These are phyloP conservation scores for Rhinolophus sinicus DNA, from an alignment of 2,113 vertebrate genomes.

Conservation along the genomic window DNA sequence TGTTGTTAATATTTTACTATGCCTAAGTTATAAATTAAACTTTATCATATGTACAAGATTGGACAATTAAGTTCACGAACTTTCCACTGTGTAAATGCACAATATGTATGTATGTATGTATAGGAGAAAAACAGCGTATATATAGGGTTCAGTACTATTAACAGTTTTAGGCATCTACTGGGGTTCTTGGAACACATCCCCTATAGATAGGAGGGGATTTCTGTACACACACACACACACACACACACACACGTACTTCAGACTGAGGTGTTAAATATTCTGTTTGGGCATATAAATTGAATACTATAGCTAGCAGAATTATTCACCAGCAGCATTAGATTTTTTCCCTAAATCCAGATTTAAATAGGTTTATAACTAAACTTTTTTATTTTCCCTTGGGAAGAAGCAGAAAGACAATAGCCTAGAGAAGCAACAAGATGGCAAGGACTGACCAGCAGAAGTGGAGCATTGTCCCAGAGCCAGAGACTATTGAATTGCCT, in stretches of 20 bases:
- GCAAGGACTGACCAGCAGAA: not conserved
- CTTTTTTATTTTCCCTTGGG: not conserved
- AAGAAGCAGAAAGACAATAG: not conserved
- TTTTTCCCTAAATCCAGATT: not conserved
- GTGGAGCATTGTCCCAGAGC: not conserved
- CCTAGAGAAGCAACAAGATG: not conserved
- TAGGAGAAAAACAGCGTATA: not conserved
- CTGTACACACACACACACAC: not conserved
- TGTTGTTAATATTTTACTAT: not conserved
- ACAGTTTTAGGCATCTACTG: too few species aligned
- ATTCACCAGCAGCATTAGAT: not conserved
- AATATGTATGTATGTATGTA: not conserved
- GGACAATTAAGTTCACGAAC: too few species aligned
- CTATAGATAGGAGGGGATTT: too few species aligned
- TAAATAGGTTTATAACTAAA: conserved; percentile 18
- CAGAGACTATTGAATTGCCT: not conserved
- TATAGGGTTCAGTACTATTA: too few species aligned
- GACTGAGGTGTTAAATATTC: not conserved
- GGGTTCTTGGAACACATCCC: too few species aligned
- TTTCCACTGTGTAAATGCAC: too few species aligned
- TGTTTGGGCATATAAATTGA: not conserved
- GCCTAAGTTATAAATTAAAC: not conserved
- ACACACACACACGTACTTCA: not conserved
- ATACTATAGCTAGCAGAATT: not conserved
- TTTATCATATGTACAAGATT: not conserved